These are phyloP conservation scores for Sinelater perroti DNA, from an alignment of 2,888 invertebrate species.

Conservation along the genomic window DNA sequence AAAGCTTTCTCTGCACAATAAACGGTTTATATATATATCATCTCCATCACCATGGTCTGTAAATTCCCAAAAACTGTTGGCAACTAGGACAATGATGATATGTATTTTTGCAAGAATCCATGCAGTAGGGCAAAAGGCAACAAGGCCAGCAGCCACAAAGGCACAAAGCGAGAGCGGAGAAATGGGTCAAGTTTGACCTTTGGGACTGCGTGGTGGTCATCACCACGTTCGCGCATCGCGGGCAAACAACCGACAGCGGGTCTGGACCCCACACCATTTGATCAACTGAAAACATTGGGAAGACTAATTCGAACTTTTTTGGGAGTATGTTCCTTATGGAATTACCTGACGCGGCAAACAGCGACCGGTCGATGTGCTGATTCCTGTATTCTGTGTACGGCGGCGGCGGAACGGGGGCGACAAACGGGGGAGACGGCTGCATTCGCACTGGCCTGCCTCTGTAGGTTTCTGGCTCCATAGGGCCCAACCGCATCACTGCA, in stretches of 20 bases:
- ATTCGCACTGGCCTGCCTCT: constrained; percentile 39
- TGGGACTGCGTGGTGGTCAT: constrained; percentile 52
- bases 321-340: too few species aligned
- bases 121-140: constrained; percentile 57
- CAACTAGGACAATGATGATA: constrained; percentile 58
- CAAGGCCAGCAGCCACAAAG: constrained; percentile 59
- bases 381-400: constrained; percentile 46
- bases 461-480: neutral
- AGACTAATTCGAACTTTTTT: constrained; percentile 23
- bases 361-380: constrained; percentile 12
- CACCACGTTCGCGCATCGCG: constrained; percentile 53
- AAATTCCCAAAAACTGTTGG: constrained; percentile 55
- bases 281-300: constrained; percentile 44
- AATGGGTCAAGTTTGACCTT: constrained; percentile 54
- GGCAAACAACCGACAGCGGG: constrained; percentile 55
- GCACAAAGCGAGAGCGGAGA: constrained; percentile 55
- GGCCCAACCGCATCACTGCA: constrained; percentile 48
- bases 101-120: constrained; percentile 56
- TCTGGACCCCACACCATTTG: constrained; percentile 54
- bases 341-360: constrained; percentile 26
- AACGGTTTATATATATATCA: too few species aligned
- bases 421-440: constrained; percentile 48
- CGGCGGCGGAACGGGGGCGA: constrained; percentile 48
- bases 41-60: constrained; percentile 57
- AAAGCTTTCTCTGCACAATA: too few species aligned